Base-by-base conservation (phyloP, 2,888 invertebrate species). In the Drosophila barbarae region DNA sequence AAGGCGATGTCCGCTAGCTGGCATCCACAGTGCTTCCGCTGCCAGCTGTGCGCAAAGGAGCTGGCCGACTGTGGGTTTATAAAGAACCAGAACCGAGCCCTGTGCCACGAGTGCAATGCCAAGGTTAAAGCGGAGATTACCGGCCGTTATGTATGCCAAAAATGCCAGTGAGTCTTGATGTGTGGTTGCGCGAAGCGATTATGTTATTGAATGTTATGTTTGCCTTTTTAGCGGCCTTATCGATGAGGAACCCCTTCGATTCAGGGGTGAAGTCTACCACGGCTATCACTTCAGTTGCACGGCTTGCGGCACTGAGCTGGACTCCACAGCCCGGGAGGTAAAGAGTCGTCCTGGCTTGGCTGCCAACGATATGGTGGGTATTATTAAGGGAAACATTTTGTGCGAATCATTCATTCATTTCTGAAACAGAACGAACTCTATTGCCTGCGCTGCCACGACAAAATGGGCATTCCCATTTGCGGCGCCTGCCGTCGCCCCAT, bases 391-490 rank as follows among this genome's bases (percentile, higher is more conserved):
- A 12, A 21, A 13, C 5, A 13, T 13, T 13, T 46, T 13, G 5
- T 13, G 13, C 9, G 18, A 32, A 9, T 3, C 13, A 47, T 13
- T 47, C 3, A 32, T 5, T 8, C 0, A 47, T 32, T 47, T 32
- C 8, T 21, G 0, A 12, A 13, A 47, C 85, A 95, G 95, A 96
- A 97, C 88, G 98, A 99, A 86, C 90, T 99, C 57, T 99, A 98
- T 90, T 99, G 99, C 88, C 92, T 99, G 74, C 93, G 99, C 56
- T 99, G 99, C 88, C 98, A 99, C 88, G 99, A 99, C 90, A 98
- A 99, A 91, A 99, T 99, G 98, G 99, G 99, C 30, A 98, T 99
- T 73, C 99, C 99, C n/a, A 99, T 99, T 80, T 99, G 99, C 90
- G 99, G 99, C 32, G 99, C 99, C 53, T 99, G 99, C 89, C 95